phyloP scores from a whole-genome alignment of 2,888 invertebrate species.

The Drosophila villosipedis region DNA sequence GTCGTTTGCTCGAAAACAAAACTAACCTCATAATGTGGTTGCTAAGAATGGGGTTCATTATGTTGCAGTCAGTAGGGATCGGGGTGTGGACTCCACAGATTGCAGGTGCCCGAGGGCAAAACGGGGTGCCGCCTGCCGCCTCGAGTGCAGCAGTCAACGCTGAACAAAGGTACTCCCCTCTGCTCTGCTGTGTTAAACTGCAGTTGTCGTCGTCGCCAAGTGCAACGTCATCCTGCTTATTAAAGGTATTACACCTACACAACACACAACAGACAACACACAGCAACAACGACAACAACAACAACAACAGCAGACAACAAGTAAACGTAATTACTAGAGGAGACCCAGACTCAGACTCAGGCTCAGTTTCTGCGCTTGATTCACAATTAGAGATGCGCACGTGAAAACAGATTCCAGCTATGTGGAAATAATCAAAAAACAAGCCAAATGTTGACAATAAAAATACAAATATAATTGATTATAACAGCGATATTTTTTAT shows the following conservation, averaged over 20 bases:
- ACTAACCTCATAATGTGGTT: constrained; percentile 48
- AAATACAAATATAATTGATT: background rate
- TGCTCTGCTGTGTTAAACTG: constrained; percentile 15
- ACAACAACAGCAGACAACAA: constrained; percentile 60
- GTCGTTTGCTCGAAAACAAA: constrained; percentile 31
- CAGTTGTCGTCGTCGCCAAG: constrained; percentile 54
- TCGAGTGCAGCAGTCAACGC: constrained; percentile 36
- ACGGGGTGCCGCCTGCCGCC: constrained; percentile 2
- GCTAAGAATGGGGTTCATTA: constrained; percentile 55
- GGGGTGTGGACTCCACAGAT: background rate
- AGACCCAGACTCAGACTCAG: constrained; percentile 28
- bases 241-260: constrained; percentile 78
- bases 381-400: background rate
- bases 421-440: background rate
- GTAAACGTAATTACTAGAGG: constrained; percentile 74
- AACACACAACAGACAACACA: constrained; percentile 32
- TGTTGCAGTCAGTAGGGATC: constrained; percentile 20
- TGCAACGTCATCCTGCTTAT: constrained; percentile 79
- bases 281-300: constrained; percentile 28
- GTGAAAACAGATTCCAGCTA: background rate
- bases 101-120: constrained; percentile 32
- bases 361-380: background rate
- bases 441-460: background rate
- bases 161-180: constrained; percentile 33
- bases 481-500: background rate